These are phyloP conservation scores for Agrotis puta DNA, from an alignment of 2,888 invertebrate species.

Conservation along the genomic window DNA sequence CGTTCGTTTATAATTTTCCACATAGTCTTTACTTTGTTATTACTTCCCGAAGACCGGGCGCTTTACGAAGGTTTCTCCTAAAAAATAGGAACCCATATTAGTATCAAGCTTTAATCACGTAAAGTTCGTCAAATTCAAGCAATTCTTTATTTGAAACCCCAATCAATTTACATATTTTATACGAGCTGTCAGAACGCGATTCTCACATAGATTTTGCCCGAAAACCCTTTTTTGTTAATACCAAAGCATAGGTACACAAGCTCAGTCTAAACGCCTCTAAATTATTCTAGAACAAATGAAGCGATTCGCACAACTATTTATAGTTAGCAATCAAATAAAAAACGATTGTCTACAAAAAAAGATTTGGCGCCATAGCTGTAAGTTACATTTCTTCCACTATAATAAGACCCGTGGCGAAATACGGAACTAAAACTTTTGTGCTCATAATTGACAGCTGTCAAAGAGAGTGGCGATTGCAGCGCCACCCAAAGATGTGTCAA, in stretches of 20 bases:
- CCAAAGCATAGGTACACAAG: not conserved
- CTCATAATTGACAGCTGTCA: not conserved
- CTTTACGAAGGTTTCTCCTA: too few species aligned
- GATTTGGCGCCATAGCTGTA: constrained; percentile 53
- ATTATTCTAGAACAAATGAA: constrained; percentile 20
- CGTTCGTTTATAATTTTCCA: too few species aligned
- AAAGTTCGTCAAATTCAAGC: too few species aligned
- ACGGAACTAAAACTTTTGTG: constrained; percentile 6
- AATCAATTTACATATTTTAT: too few species aligned
- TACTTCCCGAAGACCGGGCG: too few species aligned
- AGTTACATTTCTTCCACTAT: constrained; percentile 18
- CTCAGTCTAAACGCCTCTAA: not conserved
- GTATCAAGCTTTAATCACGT: too few species aligned
- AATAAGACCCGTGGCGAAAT: not conserved
- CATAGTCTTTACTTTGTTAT: too few species aligned
- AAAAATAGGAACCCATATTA: too few species aligned
- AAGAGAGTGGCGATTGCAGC: not conserved
- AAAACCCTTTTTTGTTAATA: not conserved
- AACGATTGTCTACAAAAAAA: constrained; percentile 40
- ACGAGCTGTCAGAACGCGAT: too few species aligned
- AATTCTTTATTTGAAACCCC: too few species aligned
- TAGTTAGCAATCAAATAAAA: constrained; percentile 44
- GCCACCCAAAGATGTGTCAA: not conserved
- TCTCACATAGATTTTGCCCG: too few species aligned
- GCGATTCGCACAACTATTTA: constrained; percentile 29